Conservation (phyloP, 2,888 invertebrate species). For the Galeopsomyia nigrocyanea region DNA sequence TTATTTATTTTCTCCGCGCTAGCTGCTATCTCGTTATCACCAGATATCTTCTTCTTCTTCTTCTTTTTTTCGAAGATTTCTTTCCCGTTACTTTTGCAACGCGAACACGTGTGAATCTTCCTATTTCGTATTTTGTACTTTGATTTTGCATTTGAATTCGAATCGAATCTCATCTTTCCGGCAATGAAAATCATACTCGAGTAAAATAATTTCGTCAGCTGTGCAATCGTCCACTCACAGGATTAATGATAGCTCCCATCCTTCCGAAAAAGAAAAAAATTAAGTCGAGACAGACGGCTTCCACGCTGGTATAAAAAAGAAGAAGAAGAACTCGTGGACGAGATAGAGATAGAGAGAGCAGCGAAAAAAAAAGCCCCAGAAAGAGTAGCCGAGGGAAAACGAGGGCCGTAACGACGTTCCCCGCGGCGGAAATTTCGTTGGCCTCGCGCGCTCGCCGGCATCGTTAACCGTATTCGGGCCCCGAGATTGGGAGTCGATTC, state of each 20-base stretch:
- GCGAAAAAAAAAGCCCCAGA: constrained; percentile 13
- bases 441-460: constrained; percentile 1
- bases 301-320: background rate
- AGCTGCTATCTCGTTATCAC: constrained; percentile 28
- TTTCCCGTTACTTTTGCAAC: constrained; percentile 49
- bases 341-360: background rate
- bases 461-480: constrained; percentile 46
- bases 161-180: too few relatives aligned
- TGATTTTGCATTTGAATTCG: too few relatives aligned
- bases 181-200: too few relatives aligned
- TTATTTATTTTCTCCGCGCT: constrained; percentile 27
- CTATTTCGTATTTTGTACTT: too few relatives aligned
- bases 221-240: constrained; percentile 9
- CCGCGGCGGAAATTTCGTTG: constrained; percentile 43
- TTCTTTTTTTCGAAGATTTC: constrained; percentile 51
- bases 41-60: constrained; percentile 12
- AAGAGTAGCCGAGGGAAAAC: constrained; percentile 22
- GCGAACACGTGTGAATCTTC: too few relatives aligned
- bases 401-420: constrained; percentile 39
- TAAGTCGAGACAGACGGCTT: background rate
- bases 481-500: constrained; percentile 50
- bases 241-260: constrained; percentile 25
- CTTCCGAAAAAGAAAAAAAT: background rate
- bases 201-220: constrained; percentile 50
- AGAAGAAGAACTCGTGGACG: background rate